phyloP scores from a whole-genome alignment of 2,113 vertebrate genomes.

The Phoenicopterus ruber region DNA sequence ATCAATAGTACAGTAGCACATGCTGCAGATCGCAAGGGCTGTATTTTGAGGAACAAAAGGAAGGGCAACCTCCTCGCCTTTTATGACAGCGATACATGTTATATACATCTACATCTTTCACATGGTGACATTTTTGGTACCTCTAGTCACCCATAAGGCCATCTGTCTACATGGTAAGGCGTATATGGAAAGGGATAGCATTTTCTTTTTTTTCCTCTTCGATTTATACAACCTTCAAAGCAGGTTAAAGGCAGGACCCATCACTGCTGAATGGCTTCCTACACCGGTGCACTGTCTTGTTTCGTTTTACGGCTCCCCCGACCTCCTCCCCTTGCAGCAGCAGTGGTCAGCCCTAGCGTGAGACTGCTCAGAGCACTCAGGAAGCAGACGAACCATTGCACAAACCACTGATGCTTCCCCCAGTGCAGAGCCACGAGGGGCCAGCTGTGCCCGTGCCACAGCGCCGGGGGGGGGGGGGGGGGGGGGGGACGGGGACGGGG shows the following conservation, averaged over 20 bases:
- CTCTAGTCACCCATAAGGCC: neutral
- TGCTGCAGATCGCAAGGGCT: neutral
- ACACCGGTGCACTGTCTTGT: neutral
- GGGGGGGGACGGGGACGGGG: too few relatives aligned
- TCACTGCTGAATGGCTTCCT: neutral
- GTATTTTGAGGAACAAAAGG: neutral
- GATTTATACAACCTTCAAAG: neutral
- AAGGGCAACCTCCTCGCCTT: neutral
- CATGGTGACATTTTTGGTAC: neutral
- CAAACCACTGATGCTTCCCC: neutral
- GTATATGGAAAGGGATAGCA: neutral
- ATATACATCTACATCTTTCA: neutral
- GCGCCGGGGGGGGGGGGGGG: rapidly evolving
- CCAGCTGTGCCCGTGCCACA: neutral
- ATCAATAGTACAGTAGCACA: constrained; percentile 30
- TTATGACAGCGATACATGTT: neutral
- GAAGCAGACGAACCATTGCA: neutral
- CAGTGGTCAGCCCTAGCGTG: neutral
- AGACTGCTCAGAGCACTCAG: neutral
- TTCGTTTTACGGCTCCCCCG: neutral
- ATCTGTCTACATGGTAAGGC: neutral
- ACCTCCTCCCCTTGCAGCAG: neutral
- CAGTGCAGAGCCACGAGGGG: neutral
- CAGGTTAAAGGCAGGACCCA: neutral
- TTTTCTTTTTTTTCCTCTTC: neutral